Percentiles rank a stretch among this genome's conserved stretches.
Conservation (phyloP, 2,888 invertebrate species). For the Drosophila neutralis region DNA sequence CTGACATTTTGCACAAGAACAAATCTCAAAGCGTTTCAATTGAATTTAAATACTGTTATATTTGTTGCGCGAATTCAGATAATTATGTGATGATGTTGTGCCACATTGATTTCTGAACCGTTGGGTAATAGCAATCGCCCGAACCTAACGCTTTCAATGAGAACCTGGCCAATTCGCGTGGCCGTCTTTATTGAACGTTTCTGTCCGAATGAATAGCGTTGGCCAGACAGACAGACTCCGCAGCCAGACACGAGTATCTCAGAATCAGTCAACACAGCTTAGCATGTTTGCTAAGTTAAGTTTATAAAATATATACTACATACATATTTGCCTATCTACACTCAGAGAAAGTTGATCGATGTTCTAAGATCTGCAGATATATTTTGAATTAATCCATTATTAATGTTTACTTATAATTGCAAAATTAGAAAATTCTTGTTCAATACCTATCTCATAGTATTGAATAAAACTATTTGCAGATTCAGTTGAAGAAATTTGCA, state of each 20-base stretch:
- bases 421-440: neutral
- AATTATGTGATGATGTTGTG: conserved; percentile 25
- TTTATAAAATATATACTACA: conserved; percentile 28
- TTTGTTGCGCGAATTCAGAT: neutral
- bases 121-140: conserved; percentile 24
- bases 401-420: neutral
- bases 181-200: conserved; percentile 80
- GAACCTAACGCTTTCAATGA: conserved; percentile 56
- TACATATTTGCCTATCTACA: conserved; percentile 23
- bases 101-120: conserved; percentile 49
- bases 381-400: neutral
- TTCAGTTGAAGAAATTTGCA: neutral
- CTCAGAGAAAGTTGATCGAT: conserved; percentile 5
- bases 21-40: conserved; percentile 6
- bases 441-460: neutral
- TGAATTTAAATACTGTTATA: neutral
- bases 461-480: neutral
- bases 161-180: conserved; percentile 65
- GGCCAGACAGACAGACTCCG: conserved; percentile 71
- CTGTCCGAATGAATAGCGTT: conserved; percentile 74
- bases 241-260: conserved; percentile 34
- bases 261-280: conserved; percentile 43
- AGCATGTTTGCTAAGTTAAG: conserved; percentile 42
- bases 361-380: neutral
- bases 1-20: conserved; percentile 44